A percentile compares a stretch with the other conserved stretches of the same genome.
Conservation (phyloP, 2,888 invertebrate genomes). For the Eucera pruinosa region DNA sequence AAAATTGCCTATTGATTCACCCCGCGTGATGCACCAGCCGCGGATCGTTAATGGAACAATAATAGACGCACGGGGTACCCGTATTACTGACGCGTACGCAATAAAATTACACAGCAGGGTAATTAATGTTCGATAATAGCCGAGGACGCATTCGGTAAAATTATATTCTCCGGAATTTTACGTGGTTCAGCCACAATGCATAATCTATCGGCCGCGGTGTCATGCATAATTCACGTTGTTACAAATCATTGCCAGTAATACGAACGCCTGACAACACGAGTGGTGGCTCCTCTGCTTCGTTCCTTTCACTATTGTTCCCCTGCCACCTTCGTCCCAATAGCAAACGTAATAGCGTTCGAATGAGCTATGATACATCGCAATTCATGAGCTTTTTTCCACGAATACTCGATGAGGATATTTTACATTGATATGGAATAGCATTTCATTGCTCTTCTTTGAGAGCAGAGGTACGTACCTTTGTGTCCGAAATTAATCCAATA, state of each 20-base stretch:
- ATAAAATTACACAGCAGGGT: slow-evolving; percentile 60
- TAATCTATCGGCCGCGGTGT: slow-evolving; percentile 60
- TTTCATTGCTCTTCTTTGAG: too few relatives aligned
- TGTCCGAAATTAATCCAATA: not conserved
- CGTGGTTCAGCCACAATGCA: slow-evolving; percentile 40
- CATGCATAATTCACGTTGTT: slow-evolving; percentile 63
- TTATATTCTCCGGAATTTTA: slow-evolving; percentile 70
- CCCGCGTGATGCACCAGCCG: slow-evolving; percentile 29
- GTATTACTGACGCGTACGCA: slow-evolving; percentile 47
- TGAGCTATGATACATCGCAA: not conserved
- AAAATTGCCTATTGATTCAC: slow-evolving; percentile 53
- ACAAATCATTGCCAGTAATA: slow-evolving; percentile 62
- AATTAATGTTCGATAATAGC: slow-evolving; percentile 65
- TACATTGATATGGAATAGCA: too few relatives aligned
- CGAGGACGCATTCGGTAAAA: slow-evolving; percentile 51
- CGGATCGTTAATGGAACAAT: slow-evolving; percentile 66
- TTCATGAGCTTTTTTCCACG: too few relatives aligned
- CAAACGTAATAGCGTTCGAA: slow-evolving; percentile 5
- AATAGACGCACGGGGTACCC: slow-evolving; percentile 50
- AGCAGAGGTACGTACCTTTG: too few relatives aligned
- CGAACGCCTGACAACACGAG: slow-evolving; percentile 36
- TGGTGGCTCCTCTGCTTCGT: slow-evolving; percentile 3
- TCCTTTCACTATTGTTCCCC: not conserved
- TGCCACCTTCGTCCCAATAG: slow-evolving; percentile 1
- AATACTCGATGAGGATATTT: too few relatives aligned